Conservation (phyloP, 2,888 invertebrate genomes). For the Synergus itoensis region DNA sequence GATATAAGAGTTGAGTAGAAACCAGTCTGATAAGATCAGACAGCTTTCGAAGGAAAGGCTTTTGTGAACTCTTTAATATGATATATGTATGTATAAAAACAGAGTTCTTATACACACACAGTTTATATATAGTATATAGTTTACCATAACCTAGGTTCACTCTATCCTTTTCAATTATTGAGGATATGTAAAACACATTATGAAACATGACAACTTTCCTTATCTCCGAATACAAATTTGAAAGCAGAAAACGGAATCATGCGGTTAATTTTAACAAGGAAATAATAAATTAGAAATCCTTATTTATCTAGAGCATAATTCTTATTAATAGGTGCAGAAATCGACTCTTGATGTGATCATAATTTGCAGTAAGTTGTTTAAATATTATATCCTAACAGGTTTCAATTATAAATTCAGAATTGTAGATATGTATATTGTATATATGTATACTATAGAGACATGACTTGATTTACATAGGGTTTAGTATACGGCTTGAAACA, state of each 20-base stretch:
- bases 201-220: neutral
- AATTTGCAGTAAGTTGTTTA: neutral
- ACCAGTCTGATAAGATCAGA: constrained; percentile 31
- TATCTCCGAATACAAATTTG: neutral
- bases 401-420: neutral
- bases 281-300: neutral
- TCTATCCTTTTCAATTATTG: neutral
- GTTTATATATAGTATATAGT: neutral
- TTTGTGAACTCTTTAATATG: constrained; percentile 12
- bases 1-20: constrained; percentile 32
- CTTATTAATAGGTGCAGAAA: neutral
- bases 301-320: neutral
- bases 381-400: neutral
- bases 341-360: neutral
- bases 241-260: neutral
- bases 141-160: neutral
- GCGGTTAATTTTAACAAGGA: neutral
- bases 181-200: neutral
- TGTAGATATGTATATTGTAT: neutral
- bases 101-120: neutral
- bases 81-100: neutral
- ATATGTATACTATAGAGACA: too few relatives aligned
- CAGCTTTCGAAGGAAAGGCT: constrained; percentile 23
- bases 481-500: neutral
- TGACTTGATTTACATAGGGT: neutral